Base-by-base conservation (phyloP, 2,888 invertebrate species). In the Papilio protenor region DNA sequence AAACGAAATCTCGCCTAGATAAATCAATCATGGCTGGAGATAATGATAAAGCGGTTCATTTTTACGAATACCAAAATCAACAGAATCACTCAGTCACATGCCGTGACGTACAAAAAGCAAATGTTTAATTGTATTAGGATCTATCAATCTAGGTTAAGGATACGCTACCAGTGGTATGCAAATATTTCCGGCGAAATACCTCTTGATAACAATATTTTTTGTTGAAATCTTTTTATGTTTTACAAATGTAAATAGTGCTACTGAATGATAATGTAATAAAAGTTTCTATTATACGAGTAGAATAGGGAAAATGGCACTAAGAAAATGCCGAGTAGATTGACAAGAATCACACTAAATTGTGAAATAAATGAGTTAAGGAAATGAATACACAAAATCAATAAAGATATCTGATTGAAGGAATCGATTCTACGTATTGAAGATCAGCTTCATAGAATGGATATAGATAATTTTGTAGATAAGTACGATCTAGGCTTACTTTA, bases 1-100 rank as follows among this genome's bases (percentile, higher is more conserved):
- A 49, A 80, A 79, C 55, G 55, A 75, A 59, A 73, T 79, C 77
- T 77, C 79, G 85, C 86, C 82, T 80, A 91, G 91, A 92, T 92
- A 93, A 91, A 93, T 93, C 93, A 93, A 93, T 93, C 93, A 93
- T 87, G 82, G 84, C 82, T 84, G 86, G 87, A 87, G 84, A 80
- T 77, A 79, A 82, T 85, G 92, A 93, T 92, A 92, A 91, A 85
- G 80, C 73, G 78, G 80, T 83, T 82, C 87, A 84, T 85, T 87
- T 86, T 88, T 83, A 66, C 55, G 27, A 83, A 83, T 85, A 87
- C 87, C 86, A 86, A 81, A 85, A 77, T 83, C 84, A 84, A 81
- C 83, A 83, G 84, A 85, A 84, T 85, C 77, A 83, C 81, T 85
- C 80, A 88, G 90, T 92, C 92, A 92, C 92, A 91, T 91, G 92